Base-by-base conservation (phyloP, 35 echinoderm and acorn worm species). In the Acanthaster planci region DNA sequence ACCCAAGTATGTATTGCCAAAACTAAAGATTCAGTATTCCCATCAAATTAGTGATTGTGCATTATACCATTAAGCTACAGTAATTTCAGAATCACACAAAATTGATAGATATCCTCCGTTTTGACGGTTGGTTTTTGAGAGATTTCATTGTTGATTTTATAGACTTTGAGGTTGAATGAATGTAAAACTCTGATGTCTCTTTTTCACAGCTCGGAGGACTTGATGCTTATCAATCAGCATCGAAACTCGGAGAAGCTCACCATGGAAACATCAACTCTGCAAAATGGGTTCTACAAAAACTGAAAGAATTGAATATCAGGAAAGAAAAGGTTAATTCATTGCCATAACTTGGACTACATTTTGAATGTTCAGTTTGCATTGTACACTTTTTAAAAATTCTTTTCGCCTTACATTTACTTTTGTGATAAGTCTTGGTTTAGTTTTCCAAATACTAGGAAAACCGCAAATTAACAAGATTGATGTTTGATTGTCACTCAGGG, bases 261-360 rank as follows among this genome's bases (percentile, higher is more conserved):
- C 92, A 93, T 97, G 95, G 95, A 18, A 93, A 93, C 76, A 42
- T 93, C 34, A 97, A 93, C 88, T 84, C 95, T 32, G 22, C 95
- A 38, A 89, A 93, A 80, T 97, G 95, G 95, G 88, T 97, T 31
- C 39, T 97, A 18, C 76, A 85, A 17, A 85, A 93, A 76, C 47
- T 97, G 40, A 84, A 93, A 76, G 91, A 87, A 38, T 30, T 42
- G 40, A 83, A 81, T 60, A 44, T 91, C 31, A 60, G 75, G 64
- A 51, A 59, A n/a, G 32, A 77, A 78, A 83, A 89, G 57, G 83
- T 87, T 4, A 47, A 12, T 47, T 47, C 4, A 82, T 42, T 53
- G 7, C 52, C 15, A 82, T 51, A 29, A 55, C 53, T 29, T 52
- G 7, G 26, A 78, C 36, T 9, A 37, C 21, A 21, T 9, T 37